Percentiles rank a stretch among this genome's conserved stretches.
These are phyloP conservation scores for Astreopora myriophthalma DNA, from an alignment of 64 coral and sea anemone genomes.

Conservation along the genomic window DNA sequence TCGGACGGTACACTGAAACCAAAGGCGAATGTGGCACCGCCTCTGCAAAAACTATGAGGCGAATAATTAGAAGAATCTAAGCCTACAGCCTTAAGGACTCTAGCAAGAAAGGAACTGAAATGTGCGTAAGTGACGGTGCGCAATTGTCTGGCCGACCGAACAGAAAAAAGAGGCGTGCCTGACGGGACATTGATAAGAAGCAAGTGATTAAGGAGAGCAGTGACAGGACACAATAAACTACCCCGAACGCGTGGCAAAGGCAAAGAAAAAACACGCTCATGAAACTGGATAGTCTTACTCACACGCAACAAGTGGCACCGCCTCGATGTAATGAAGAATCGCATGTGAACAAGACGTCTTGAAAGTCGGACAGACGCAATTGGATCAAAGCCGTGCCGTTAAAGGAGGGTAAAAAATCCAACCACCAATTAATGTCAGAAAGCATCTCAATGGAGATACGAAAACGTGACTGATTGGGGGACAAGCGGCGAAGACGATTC, in stretches of 20 bases:
- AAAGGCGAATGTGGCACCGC: slow-evolving; percentile 14
- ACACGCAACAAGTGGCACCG: not conserved
- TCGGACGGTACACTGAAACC: not conserved
- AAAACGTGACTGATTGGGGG: not conserved
- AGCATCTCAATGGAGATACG: not conserved
- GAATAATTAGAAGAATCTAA: not conserved
- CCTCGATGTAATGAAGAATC: not conserved
- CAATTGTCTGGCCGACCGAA: not conserved
- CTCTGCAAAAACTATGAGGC: not conserved
- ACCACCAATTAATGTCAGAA: not conserved
- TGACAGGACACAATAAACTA: not conserved
- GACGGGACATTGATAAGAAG: not conserved
- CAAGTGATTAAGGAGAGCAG: not conserved
- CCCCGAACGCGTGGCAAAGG: not conserved
- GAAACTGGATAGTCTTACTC: slow-evolving; percentile 29
- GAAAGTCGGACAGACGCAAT: not conserved
- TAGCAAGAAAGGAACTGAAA: not conserved
- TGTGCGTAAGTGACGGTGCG: not conserved
- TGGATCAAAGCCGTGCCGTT: not conserved
- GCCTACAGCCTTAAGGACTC: not conserved
- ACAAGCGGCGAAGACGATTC: not conserved
- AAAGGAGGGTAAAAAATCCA: not conserved
- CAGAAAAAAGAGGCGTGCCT: not conserved
- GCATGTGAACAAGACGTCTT: not conserved
- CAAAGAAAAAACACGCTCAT: not conserved